These are phyloP conservation scores for Oscheius sp. DNA, from an alignment of 2,888 invertebrate genomes.

Conservation along the genomic window DNA sequence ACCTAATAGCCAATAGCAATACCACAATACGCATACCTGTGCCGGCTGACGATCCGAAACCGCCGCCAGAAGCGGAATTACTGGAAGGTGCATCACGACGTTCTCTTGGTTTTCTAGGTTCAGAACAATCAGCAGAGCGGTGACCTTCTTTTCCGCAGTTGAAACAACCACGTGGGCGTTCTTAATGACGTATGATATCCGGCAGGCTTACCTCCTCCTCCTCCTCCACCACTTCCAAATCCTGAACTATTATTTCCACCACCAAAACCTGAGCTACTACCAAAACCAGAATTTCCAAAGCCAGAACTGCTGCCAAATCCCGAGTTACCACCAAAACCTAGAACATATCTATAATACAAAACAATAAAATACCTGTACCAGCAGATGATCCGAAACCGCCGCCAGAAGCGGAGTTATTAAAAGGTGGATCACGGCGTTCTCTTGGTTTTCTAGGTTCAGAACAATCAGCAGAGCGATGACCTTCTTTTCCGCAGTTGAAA, in stretches of 20 bases:
- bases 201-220: constrained; percentile 11
- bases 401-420: not conserved
- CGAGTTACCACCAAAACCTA: constrained; percentile 8
- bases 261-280: constrained; percentile 29
- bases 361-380: not conserved
- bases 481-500: constrained; percentile 16
- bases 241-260: constrained; percentile 30
- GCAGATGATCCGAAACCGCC: too few relatives aligned
- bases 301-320: constrained; percentile 25
- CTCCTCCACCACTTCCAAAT: not conserved
- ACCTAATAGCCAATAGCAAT: too few relatives aligned
- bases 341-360: too few relatives aligned
- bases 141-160: constrained; percentile 18
- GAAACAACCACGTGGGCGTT: constrained; percentile 10
- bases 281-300: constrained; percentile 25
- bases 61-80: too few relatives aligned
- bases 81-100: too few relatives aligned
- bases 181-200: not conserved
- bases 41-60: too few relatives aligned
- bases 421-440: not conserved
- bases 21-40: too few relatives aligned
- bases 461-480: constrained; percentile 41
- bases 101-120: constrained; percentile 29
- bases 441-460: constrained; percentile 32
- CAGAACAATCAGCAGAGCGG: constrained; percentile 41